Percentiles rank a stretch among this genome's conserved stretches.
Conservation (phyloP, 64 coral and sea anemone species). For the Acropora tenuis region DNA sequence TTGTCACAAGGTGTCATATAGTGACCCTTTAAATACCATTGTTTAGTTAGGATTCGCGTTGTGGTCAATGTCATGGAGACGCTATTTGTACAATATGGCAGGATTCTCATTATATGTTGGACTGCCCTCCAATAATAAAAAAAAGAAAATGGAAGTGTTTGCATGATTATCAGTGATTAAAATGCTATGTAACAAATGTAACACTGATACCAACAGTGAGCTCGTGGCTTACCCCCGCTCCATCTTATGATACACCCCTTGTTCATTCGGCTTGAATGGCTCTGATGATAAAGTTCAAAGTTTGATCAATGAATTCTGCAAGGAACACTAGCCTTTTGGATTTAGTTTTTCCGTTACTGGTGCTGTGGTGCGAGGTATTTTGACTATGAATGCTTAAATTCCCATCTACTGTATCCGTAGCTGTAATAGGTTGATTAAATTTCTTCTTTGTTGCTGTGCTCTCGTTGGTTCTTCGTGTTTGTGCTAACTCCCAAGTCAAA, state of each 20-base stretch:
- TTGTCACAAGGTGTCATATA: too few species aligned
- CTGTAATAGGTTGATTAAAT: background rate
- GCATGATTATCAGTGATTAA: too few species aligned
- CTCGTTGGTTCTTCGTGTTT: background rate
- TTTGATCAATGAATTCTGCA: background rate
- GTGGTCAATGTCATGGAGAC: too few species aligned
- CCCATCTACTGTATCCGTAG: background rate
- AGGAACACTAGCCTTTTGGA: background rate
- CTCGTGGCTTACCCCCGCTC: background rate
- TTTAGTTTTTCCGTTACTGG: background rate
- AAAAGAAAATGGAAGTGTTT: too few species aligned
- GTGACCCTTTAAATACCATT: too few species aligned
- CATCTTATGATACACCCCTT: background rate
- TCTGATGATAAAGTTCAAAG: constrained; percentile 21
- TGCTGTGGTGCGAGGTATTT: background rate
- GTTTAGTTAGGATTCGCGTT: too few species aligned
- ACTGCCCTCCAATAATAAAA: too few species aligned
- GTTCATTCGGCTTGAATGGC: constrained; percentile 1
- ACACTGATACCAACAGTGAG: constrained; percentile 14
- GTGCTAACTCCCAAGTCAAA: too few species aligned
- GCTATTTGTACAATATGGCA: too few species aligned
- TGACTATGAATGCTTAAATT: background rate
- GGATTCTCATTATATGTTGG: too few species aligned
- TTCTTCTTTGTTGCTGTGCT: background rate
- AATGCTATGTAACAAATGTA: background rate